Conservation (phyloP, 2,888 invertebrate genomes). For the Drosophila parthenogenetica region DNA sequence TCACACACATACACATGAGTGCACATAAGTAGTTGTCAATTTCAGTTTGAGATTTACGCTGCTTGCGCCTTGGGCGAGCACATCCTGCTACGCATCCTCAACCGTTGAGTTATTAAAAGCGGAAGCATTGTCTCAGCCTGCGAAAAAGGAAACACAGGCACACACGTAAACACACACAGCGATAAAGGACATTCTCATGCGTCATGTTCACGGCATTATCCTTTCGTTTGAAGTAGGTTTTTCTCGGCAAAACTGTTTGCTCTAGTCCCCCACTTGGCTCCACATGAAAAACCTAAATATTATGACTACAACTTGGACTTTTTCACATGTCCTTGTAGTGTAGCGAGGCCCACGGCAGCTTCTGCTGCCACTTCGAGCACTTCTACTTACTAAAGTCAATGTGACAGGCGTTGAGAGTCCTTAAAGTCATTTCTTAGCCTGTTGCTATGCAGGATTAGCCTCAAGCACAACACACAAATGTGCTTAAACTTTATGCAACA, state of each 20-base stretch:
- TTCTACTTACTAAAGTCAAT: conserved; percentile 3
- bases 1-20: conserved; percentile 41
- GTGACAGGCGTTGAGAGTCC: conserved; percentile 35
- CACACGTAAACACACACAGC: conserved; percentile 3
- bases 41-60: conserved; percentile 66
- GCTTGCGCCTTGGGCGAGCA: conserved; percentile 57
- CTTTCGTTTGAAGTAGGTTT: conserved; percentile 56
- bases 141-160: conserved; percentile 33
- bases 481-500: not conserved
- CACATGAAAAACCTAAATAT: conserved; percentile 49
- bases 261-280: conserved; percentile 13
- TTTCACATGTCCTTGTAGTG: conserved; percentile 3
- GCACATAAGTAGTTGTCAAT: conserved; percentile 66
- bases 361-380: not conserved
- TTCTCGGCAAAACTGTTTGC: conserved; percentile 38
- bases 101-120: conserved; percentile 62
- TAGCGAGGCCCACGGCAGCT: not conserved
- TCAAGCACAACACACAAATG: conserved; percentile 6
- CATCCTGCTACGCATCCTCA: conserved; percentile 52
- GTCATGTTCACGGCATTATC: conserved; percentile 52
- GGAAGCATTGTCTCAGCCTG: conserved; percentile 56
- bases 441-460: conserved; percentile 35
- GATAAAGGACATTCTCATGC: conserved; percentile 15
- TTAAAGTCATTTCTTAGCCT: conserved; percentile 38
- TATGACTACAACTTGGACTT: conserved; percentile 47